Conservation (phyloP, 2,113 vertebrate species). For the Sterna hirundo region DNA sequence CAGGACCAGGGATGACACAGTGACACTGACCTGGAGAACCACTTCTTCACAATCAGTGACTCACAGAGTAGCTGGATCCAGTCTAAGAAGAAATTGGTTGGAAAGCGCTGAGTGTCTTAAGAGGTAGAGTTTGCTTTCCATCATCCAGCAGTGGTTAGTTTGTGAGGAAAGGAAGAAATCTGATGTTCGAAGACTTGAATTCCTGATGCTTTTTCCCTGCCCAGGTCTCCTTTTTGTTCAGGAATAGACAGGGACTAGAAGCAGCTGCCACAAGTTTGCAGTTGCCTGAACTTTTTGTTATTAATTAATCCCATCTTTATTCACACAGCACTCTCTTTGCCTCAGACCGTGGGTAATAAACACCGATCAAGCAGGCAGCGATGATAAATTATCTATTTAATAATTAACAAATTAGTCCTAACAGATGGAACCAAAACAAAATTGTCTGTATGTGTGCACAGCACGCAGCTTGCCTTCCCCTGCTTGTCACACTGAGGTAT, state of each 20-base stretch:
- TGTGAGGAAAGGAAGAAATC: background rate
- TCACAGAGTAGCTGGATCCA: background rate
- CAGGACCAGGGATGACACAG: background rate
- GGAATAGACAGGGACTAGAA: background rate
- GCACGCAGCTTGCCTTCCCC: background rate
- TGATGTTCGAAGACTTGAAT: background rate
- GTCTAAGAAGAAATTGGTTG: background rate
- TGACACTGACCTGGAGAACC: background rate
- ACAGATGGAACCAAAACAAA: conserved; percentile 75
- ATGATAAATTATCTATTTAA: conserved; percentile 76
- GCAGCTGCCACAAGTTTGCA: background rate
- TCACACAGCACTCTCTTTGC: conserved; percentile 53
- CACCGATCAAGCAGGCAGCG: conserved; percentile 63
- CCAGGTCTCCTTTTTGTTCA: background rate
- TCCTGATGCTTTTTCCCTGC: background rate
- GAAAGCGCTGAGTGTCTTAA: background rate
- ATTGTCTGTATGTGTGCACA: conserved; percentile 41
- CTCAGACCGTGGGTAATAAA: conserved; percentile 72
- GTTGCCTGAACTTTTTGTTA: conserved; percentile 55
- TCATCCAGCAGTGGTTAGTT: background rate
- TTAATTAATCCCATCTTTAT: conserved; percentile 75
- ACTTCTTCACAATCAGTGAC: background rate
- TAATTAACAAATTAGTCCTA: conserved; percentile 79
- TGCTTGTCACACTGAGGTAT: background rate
- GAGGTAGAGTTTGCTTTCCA: background rate